Evolutionary conservation across 2,113 vertebrate species (phyloP), one percentile per base, ranked within the genome.

Genomic region (Psophia crepitans): DNA sequence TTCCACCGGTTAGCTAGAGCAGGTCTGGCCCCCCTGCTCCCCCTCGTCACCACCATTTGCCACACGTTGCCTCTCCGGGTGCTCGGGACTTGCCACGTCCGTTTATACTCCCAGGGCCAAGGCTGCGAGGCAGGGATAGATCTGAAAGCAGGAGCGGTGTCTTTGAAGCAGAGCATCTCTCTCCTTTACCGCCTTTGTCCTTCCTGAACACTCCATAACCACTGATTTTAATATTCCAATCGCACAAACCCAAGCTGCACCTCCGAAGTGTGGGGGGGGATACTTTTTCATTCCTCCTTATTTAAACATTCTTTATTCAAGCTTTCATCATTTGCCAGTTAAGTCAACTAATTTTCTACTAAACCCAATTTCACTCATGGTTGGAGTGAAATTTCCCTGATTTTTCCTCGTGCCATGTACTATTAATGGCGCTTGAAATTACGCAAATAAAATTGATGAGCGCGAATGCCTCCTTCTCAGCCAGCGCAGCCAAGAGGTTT

Each of bases 351-450:
- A 98, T 98, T 98, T 98, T 95, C 96, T 96, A 90, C 98, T 97
- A 97, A 98, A 98, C 97, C 98, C 96, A 98, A 97, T 98, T 98
- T 98, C 97, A 98, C 98, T 98, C 98, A 96, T 97, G 98, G 97
- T 32, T 96, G 97, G 96, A 98, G 94, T 96, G 91, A 97, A 97
- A 95, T 97, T 95, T 96, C 94, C 26, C 93, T 85, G 87, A 94
- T 98, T 98, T 97, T 92, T 95, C 91, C 97, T 97, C 14, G 1
- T 97, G 96, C 97, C 97, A 91, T 94, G 96, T 98, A 93, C 97
- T 96, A 94, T 97, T 98, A 98, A 98, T 96, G 98, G 95, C 51
- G 96, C 98, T 97, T 97, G 97, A 98, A 98, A 98, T 98, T 96
- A 98, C 76, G 89, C 98, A 97, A 95, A 98, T 97, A 93, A 97